Evolutionary conservation across 1,140 invertebrate genomes (phyloP), one percentile per base, ranked within the genome.

Genomic region (Paraescarpia echinospica): DNA sequence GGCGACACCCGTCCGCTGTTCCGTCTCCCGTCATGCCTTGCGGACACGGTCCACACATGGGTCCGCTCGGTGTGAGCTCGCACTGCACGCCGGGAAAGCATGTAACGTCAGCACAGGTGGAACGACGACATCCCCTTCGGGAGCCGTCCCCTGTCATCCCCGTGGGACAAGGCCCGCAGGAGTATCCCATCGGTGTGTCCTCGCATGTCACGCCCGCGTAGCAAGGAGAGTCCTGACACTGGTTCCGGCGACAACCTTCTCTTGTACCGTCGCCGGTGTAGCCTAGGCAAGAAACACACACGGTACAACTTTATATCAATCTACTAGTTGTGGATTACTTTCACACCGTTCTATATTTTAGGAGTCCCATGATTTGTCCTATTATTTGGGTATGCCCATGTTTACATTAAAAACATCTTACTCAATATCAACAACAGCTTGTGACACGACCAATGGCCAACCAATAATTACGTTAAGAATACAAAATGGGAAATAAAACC

Each of bases 1-100:
- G 35, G 34, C 91, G 12, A 51, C 91, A 92, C 33, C 91, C 91
- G 22, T 48, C 14, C 34, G 35, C 51, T 14, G 97, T 96, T 31
- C 98, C 98, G 95, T 98, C 97, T 1, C 98, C 98, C 89, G 97
- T 96, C 95, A 97, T 97, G 33, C 98, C 98, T 14, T 95, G 94
- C 0, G 98, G 98, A 96, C 98, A 98, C 4, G 96, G 94, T 14
- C 97, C 97, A 95, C 98, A 98, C 91, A 97, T 96, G 33, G 97
- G 96, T 12, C 98, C 98, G 27, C 96, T 96, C 33, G 93, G 93
- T 22, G 94, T 95, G 41, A 95, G 94, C 18, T 94, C 92, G 93
- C 96, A 96, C 1, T 92, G 89, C 2, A 96, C 96, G 0, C 95
- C 95, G 0, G 97, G 96, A 95, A 97, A 97, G 95, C 98, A 99